Evolutionary conservation across 2,888 invertebrate species (phyloP).

Genomic region (Chouioia cunea): DNA sequence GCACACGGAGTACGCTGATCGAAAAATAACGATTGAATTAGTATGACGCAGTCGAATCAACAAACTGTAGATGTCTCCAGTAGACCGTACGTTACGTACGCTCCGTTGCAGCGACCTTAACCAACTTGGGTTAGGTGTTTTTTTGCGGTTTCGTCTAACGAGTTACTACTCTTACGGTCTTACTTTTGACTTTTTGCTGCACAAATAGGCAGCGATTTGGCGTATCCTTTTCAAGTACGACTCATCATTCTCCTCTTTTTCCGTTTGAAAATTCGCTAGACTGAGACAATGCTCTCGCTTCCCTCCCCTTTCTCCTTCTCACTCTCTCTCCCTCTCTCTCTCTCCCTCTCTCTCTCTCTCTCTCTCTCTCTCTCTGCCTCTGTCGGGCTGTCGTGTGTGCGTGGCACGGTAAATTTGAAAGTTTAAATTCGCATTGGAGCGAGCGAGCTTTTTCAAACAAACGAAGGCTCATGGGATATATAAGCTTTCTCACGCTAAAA

Average conservation of each 20-base stretch:
- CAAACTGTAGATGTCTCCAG: conserved; percentile 60
- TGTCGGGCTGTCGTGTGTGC: conserved; percentile 5
- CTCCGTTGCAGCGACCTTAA: not conserved
- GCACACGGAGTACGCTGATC: not conserved
- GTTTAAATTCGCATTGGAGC: conserved; percentile 21
- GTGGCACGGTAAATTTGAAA: conserved; percentile 29
- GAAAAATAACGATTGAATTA: not conserved
- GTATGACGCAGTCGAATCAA: conserved; percentile 52
- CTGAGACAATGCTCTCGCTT: not conserved
- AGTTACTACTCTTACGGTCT: too few relatives aligned
- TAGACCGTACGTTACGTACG: conserved; percentile 23
- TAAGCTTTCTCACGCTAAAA: conserved; percentile 11
- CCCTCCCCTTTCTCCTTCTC: too few relatives aligned
- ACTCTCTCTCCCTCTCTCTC: conserved; percentile 11
- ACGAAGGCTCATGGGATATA: conserved; percentile 7
- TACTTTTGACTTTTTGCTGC: too few relatives aligned
- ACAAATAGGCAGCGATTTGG: too few relatives aligned
- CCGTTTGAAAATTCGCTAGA: too few relatives aligned
- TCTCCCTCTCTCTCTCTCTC: not conserved
- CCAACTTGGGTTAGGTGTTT: too few relatives aligned
- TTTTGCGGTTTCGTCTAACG: too few relatives aligned
- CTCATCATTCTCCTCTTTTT: too few relatives aligned
- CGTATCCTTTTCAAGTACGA: too few relatives aligned
- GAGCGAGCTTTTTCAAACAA: conserved; percentile 27
- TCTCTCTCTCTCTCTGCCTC: not conserved